phyloP scores from a whole-genome alignment of 2,888 invertebrate species.

The Mechanitis mazaeus region DNA sequence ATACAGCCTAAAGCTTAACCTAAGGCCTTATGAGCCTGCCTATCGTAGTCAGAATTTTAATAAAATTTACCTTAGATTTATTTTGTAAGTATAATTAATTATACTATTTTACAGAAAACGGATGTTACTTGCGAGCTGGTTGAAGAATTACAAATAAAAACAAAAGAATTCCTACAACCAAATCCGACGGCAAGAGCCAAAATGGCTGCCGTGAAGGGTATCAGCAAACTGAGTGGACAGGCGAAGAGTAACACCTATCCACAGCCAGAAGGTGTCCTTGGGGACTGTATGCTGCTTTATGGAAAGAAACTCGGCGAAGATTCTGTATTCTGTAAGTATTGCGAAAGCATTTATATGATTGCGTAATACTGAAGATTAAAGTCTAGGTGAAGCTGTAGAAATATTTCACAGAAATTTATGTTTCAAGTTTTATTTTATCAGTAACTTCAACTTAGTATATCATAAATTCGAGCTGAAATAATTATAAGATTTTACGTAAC shows the following conservation, averaged over 20 bases:
- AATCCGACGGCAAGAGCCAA: constrained; percentile 97
- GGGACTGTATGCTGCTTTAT: constrained; percentile 96
- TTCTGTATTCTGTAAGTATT: constrained; percentile 87
- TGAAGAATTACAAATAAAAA: constrained; percentile 96
- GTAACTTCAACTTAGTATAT: too few species aligned
- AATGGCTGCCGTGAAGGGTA: constrained; percentile 96
- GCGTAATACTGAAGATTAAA: not conserved
- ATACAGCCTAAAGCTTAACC: too few species aligned
- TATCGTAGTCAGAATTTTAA: too few species aligned
- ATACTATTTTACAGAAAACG: constrained; percentile 85
- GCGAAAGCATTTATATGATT: constrained; percentile 1
- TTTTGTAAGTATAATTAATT: not conserved
- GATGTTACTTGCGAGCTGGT: constrained; percentile 98
- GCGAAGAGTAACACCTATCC: constrained; percentile 98
- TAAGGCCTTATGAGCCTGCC: too few species aligned
- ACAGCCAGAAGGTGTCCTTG: constrained; percentile 97
- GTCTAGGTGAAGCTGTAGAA: not conserved
- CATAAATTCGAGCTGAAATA: too few species aligned
- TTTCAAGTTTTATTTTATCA: too few species aligned
- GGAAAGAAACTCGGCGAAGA: constrained; percentile 98
- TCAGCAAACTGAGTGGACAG: constrained; percentile 97
- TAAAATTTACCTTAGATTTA: not conserved
- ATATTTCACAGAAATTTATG: not conserved
- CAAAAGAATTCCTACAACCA: constrained; percentile 99
- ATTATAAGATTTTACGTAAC: too few species aligned